These are phyloP conservation scores for Leptopilina drosophilae DNA, from an alignment of 2,888 invertebrate species.

Conservation along the genomic window DNA sequence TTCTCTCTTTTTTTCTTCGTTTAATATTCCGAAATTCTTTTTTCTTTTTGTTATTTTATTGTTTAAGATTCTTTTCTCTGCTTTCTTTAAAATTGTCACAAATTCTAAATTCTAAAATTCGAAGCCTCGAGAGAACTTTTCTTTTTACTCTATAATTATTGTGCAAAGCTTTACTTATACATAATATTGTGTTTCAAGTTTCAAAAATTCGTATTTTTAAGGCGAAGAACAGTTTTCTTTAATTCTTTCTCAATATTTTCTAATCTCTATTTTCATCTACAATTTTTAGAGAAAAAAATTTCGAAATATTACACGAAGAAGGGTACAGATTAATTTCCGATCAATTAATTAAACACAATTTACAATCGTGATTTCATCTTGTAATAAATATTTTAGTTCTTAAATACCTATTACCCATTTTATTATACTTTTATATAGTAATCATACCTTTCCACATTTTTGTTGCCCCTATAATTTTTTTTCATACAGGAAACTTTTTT, in stretches of 20 bases:
- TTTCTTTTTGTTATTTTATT: slow-evolving; percentile 39
- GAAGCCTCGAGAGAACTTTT: slow-evolving; percentile 43
- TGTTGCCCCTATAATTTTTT: no score
- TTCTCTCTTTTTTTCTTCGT: slow-evolving; percentile 41
- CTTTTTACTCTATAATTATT: slow-evolving; percentile 4
- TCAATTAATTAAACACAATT: neutral
- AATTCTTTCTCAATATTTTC: neutral
- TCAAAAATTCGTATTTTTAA: slow-evolving; percentile 31
- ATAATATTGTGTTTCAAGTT: slow-evolving; percentile 14
- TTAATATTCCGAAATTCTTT: slow-evolving; percentile 33
- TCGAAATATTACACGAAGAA: slow-evolving; percentile 4
- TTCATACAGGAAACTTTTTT: no score
- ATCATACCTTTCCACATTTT: no score
- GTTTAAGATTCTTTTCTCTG: neutral
- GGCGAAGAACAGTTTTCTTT: slow-evolving; percentile 27
- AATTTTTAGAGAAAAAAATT: neutral
- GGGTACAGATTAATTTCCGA: neutral
- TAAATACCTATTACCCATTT: no score
- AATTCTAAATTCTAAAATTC: no score
- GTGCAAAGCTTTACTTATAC: slow-evolving; percentile 32
- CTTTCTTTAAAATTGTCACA: no score
- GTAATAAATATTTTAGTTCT: no score
- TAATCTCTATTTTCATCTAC: slow-evolving; percentile 13
- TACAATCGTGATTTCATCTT: no score
- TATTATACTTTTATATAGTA: no score